A percentile compares a stretch with the other conserved stretches of the same genome.
These are phyloP conservation scores for Pheosia gnoma DNA, from an alignment of 2,888 invertebrate species.

Conservation along the genomic window DNA sequence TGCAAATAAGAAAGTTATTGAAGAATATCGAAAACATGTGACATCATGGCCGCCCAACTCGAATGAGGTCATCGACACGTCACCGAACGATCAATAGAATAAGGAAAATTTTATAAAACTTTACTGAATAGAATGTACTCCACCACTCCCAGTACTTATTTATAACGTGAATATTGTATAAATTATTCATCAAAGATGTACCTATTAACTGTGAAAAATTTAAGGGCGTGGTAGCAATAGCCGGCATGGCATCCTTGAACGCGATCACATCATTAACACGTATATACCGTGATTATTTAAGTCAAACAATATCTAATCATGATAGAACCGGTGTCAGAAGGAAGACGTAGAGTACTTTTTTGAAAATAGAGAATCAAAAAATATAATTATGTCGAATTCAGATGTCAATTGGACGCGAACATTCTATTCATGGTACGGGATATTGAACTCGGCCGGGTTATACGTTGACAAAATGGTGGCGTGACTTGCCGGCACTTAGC, in stretches of 20 bases:
- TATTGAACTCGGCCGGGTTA: conserved; percentile 38
- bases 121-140: background rate
- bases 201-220: background rate
- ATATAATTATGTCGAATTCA: conserved; percentile 11
- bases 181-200: background rate
- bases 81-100: conserved; percentile 22
- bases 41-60: conserved; percentile 25
- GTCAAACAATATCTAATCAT: conserved; percentile 37
- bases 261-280: conserved; percentile 15
- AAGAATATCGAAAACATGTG: conserved; percentile 14
- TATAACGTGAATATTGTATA: background rate
- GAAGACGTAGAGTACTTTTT: conserved; percentile 25
- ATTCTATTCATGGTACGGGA: conserved; percentile 6
- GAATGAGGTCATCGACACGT: conserved; percentile 62
- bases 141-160: background rate
- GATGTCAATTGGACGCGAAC: conserved; percentile 7
- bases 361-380: conserved; percentile 24
- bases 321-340: conserved; percentile 13
- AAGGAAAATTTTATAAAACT: background rate
- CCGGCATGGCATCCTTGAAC: conserved; percentile 45
- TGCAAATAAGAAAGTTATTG: conserved; percentile 6
- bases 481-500: conserved; percentile 57
- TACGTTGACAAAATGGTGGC: conserved; percentile 76
- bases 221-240: conserved; percentile 21
- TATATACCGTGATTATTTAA: conserved; percentile 2